Percentiles rank a stretch among this genome's conserved stretches.
Evolutionary conservation across 2,888 invertebrate genomes (phyloP).

Genomic region (Bruchidius siliquastri): DNA sequence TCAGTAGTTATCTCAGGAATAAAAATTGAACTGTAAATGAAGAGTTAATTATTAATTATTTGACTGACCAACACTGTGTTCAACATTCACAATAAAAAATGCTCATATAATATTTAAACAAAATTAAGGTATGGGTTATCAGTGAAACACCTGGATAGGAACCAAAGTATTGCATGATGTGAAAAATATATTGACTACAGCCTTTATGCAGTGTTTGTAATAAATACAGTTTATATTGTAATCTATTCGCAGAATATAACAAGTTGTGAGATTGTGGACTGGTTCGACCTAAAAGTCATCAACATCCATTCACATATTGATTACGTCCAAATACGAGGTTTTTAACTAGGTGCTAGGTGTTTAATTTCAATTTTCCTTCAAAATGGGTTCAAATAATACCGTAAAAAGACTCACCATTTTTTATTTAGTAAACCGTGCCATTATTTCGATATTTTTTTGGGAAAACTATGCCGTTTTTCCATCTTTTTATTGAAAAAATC

Average conservation of each 20-base stretch:
- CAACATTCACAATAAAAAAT: neutral
- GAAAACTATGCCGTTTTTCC: conserved; percentile 21
- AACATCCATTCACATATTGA: neutral
- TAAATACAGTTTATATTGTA: neutral
- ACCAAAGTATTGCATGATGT: neutral
- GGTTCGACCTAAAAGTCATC: neutral
- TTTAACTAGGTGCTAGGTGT: neutral
- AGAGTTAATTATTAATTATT: neutral
- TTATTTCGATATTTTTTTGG: neutral
- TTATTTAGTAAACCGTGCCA: neutral
- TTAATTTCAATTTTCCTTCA: neutral
- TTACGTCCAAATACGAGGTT: neutral
- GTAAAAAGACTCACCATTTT: neutral
- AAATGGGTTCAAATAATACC: neutral
- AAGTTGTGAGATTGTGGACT: neutral
- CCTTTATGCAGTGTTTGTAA: neutral
- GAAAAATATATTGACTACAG: neutral
- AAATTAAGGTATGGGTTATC: neutral
- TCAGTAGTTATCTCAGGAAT: neutral
- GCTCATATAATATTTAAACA: neutral
- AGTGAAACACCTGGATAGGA: neutral
- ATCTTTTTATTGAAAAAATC: conserved; percentile 34
- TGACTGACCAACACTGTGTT: neutral
- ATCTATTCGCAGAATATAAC: neutral
- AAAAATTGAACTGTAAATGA: neutral